Base-by-base conservation (phyloP, 2,797 vertebrate genomes). In the Anniella stebbinsi region DNA sequence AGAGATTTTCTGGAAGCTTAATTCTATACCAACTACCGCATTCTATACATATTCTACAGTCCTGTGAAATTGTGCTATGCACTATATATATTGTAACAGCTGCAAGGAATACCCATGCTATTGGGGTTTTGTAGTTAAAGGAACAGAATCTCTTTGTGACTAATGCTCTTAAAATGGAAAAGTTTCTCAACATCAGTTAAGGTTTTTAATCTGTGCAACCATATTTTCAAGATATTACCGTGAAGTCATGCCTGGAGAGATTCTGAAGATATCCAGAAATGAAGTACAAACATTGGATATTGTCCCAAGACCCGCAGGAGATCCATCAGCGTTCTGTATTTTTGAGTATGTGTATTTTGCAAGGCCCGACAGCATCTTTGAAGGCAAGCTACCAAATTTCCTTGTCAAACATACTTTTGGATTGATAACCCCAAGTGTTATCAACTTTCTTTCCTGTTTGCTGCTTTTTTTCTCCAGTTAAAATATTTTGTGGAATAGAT, bases 301-400 rank as follows among this genome's bases (percentile, higher is more conserved):
- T 57, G 97, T 99, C 82, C 97, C 97, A 83, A 98, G 98, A 28
- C 97, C 98, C 48, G 98, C 98, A 93, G 98, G 98, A 96, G 98
- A 99, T 92, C 97, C 97, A 0, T 97, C 98, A 48, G 99, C 99
- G 2, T 99, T 99, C 97, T 99, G 99, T 96, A 99, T 99, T 94
- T 99, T 99, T 97, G 99, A 99, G 97, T 99, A 99, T 41, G 99
- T 99, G 95, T 99, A 99, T 97, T 99, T 99, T 96, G 99, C 99
- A 95, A 98, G 99, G 95, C 99, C 99, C 82, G 99, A 99, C 96
- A 99, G 99, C 81, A 98, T 99, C 91, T 99, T 99, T 97, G 99
- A 99, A 98, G 97, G 98, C 97, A 97, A 95, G 90, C 66, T 82
- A 51, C 28, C 57, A 57, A 33, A 77, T 90, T 25, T 45, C 33